Evolutionary conservation across 2,888 invertebrate genomes (phyloP).

Genomic region (Ecdyonurus torrentis): DNA sequence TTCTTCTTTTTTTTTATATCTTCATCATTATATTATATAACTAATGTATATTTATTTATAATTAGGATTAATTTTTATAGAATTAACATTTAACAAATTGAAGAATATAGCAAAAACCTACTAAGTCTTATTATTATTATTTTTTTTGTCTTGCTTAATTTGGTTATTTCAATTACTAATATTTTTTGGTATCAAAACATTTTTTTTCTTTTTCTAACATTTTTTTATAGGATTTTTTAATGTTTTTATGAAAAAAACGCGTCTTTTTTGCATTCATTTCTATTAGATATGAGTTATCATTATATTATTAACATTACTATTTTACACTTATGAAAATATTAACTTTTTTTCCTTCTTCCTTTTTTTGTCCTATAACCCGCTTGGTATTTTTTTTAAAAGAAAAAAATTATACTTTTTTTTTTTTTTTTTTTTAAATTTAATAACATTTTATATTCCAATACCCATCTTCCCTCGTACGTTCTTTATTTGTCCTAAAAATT

Average conservation of each 20-base stretch:
- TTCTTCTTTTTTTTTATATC: too few species aligned
- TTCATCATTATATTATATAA: too few species aligned
- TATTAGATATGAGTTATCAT: not conserved
- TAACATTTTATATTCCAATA: not conserved
- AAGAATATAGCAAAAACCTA: not conserved
- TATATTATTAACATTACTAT: too few species aligned
- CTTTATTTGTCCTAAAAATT: too few species aligned
- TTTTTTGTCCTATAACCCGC: not conserved
- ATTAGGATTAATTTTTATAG: not conserved
- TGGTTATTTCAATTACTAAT: not conserved
- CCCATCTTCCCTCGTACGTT: too few species aligned
- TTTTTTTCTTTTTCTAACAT: not conserved
- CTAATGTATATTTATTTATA: not conserved
- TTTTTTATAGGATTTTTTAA: not conserved
- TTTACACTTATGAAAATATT: not conserved
- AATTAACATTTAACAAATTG: not conserved
- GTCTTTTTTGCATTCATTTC: not conserved
- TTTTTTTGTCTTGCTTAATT: not conserved
- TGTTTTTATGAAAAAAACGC: not conserved
- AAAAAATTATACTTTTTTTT: not conserved
- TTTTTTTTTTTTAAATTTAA: not conserved
- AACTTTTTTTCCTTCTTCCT: not conserved
- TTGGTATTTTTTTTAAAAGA: not conserved
- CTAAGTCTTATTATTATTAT: not conserved
- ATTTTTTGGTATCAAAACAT: not conserved